Conservation (phyloP, 2,797 vertebrate species). For the Eulemur rubriventer region DNA sequence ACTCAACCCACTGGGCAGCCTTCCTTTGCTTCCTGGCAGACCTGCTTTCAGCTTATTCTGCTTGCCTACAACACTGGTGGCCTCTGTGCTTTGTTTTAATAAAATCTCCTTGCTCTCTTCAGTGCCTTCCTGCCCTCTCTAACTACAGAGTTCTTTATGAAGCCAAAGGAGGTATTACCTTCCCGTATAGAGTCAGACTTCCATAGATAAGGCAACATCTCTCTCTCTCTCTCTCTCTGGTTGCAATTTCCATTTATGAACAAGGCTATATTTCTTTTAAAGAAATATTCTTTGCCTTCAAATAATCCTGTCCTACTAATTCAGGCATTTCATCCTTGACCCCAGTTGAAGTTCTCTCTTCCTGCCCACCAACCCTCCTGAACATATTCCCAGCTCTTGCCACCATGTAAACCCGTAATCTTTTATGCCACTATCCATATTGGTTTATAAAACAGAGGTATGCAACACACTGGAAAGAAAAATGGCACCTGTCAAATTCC, state of each 20-base stretch:
- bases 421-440: conserved; percentile 80
- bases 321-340: conserved; percentile 34
- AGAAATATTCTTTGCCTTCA: conserved; percentile 41
- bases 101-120: not conserved
- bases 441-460: conserved; percentile 86
- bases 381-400: conserved; percentile 48
- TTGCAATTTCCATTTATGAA: not conserved
- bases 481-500: conserved; percentile 89
- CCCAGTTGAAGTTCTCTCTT: conserved; percentile 38
- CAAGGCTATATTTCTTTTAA: conserved; percentile 44
- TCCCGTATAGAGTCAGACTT: conserved; percentile 22
- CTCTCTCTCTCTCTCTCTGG: not conserved
- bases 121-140: not conserved
- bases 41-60: not conserved
- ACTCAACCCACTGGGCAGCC: not conserved
- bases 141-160: conserved; percentile 27
- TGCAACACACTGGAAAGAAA: conserved; percentile 87
- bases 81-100: not conserved
- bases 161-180: not conserved
- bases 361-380: conserved; percentile 59
- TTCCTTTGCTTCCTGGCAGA: not conserved
- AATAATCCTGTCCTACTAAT: conserved; percentile 44
- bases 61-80: not conserved
- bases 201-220: not conserved
- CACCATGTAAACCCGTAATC: conserved; percentile 78